phyloP scores from a whole-genome alignment of 2,888 invertebrate genomes.

The Hirtodrosophila duncani region DNA sequence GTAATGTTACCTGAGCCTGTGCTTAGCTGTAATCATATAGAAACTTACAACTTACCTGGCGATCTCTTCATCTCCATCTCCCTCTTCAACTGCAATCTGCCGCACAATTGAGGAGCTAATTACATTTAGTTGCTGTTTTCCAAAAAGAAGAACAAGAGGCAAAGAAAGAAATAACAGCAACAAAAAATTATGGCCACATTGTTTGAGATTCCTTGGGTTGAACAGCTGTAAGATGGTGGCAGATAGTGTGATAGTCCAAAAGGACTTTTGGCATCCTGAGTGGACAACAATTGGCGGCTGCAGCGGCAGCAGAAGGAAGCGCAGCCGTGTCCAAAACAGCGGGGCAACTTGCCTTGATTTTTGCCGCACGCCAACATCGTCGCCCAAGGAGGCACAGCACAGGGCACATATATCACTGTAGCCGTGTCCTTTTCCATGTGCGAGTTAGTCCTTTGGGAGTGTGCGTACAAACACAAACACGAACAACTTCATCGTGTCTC shows the following conservation, averaged over 20 bases:
- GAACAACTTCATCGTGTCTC: conserved; percentile 52
- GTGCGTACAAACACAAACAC: neutral
- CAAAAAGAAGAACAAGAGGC: too few species aligned
- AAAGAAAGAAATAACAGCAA: too few species aligned
- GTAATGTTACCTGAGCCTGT: too few species aligned
- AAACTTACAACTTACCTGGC: too few species aligned
- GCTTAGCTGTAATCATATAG: too few species aligned
- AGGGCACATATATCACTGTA: conserved; percentile 52
- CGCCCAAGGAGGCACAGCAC: conserved; percentile 20
- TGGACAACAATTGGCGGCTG: conserved; percentile 32
- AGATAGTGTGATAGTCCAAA: conserved; percentile 10
- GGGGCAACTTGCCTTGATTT: conserved; percentile 62
- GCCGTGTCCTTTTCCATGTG: conserved; percentile 44
- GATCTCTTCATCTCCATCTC: too few species aligned
- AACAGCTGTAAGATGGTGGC: conserved; percentile 47
- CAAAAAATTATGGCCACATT: conserved; percentile 60
- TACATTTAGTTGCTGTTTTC: conserved; percentile 53
- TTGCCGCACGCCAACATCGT: conserved; percentile 54
- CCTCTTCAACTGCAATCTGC: neutral
- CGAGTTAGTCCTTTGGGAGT: conserved; percentile 51
- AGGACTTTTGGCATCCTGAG: conserved; percentile 43
- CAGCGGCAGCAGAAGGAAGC: conserved; percentile 45
- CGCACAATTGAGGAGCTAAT: conserved; percentile 65
- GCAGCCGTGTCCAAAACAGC: conserved; percentile 57
- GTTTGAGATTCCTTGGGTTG: conserved; percentile 33